phyloP scores from a whole-genome alignment of 2,113 vertebrate genomes.

The Synodontis membranacea region DNA sequence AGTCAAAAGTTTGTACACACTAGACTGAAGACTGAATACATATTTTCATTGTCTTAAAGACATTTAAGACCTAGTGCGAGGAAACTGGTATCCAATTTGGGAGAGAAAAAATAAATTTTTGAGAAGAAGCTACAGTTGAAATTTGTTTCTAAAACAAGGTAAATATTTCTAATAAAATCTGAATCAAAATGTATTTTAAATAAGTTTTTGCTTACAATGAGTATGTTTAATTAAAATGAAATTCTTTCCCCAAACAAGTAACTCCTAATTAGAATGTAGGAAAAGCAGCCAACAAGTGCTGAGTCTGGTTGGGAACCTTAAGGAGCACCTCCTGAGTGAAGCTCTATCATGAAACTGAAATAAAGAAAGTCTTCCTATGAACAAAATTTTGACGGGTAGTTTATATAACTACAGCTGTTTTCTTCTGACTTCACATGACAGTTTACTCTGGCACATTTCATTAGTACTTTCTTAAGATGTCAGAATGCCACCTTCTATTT shows the following conservation, averaged over 20 bases:
- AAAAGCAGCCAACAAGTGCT: not conserved
- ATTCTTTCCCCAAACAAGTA: not conserved
- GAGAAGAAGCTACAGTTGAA: not conserved
- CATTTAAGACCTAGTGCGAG: not conserved
- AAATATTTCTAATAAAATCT: not conserved
- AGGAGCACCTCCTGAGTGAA: not conserved
- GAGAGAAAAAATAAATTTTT: not conserved
- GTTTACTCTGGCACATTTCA: not conserved
- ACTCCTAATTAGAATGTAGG: not conserved
- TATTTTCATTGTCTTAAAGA: not conserved
- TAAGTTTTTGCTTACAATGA: not conserved
- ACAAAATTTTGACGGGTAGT: not conserved
- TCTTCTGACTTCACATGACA: not conserved
- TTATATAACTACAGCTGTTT: not conserved
- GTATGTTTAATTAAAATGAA: not conserved
- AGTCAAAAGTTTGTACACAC: slow-evolving; percentile 6
- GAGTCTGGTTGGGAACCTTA: not conserved
- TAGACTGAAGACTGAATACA: not conserved
- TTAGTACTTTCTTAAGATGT: not conserved
- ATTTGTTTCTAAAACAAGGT: not conserved
- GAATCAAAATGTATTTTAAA: not conserved
- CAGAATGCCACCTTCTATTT: slow-evolving; percentile 43
- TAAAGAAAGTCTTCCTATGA: not conserved
- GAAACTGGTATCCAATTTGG: not conserved
- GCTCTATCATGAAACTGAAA: not conserved